Percentiles rank a stretch among this genome's conserved stretches.
phyloP scores from a whole-genome alignment of 2,113 vertebrate species.

The Hippocampus abdominalis region DNA sequence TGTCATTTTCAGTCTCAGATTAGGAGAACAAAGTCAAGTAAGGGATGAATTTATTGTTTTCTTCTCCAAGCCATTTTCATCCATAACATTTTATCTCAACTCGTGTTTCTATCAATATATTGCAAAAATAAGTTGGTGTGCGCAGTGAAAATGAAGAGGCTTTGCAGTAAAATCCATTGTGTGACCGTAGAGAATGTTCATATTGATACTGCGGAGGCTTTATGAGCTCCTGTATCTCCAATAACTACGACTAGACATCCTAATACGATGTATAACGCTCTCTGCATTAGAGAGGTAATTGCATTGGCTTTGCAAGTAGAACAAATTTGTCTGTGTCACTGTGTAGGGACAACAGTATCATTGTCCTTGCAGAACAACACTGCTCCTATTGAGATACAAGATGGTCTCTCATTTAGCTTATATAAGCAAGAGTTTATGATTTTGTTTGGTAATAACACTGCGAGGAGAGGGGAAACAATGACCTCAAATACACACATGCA shows the following conservation, averaged over 20 bases:
- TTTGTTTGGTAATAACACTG: conserved; percentile 13
- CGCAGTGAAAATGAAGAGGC: conserved; percentile 16
- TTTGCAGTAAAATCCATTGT: conserved; percentile 25
- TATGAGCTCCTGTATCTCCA: conserved; percentile 42
- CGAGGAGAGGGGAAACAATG: conserved; percentile 12
- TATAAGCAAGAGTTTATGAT: conserved; percentile 17
- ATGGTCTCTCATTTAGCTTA: conserved; percentile 31
- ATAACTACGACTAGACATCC: conserved; percentile 42
- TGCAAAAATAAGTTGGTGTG: conserved; percentile 20
- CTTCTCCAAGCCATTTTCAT: not conserved
- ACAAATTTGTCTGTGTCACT: conserved; percentile 45
- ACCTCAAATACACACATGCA: conserved; percentile 20
- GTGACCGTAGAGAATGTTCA: conserved; percentile 30
- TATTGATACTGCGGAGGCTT: conserved; percentile 42
- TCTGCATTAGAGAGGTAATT: conserved; percentile 49
- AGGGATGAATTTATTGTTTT: conserved; percentile 46
- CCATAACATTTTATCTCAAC: not conserved
- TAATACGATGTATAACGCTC: conserved; percentile 39
- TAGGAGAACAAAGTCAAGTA: conserved; percentile 39
- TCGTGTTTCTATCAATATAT: not conserved
- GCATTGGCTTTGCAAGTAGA: conserved; percentile 54
- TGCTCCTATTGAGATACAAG: conserved; percentile 30
- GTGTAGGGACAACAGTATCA: conserved; percentile 20
- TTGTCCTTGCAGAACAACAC: conserved; percentile 48
- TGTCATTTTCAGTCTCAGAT: conserved; percentile 34